Conservation (phyloP, 2,113 vertebrate genomes). For the Murina feae region DNA sequence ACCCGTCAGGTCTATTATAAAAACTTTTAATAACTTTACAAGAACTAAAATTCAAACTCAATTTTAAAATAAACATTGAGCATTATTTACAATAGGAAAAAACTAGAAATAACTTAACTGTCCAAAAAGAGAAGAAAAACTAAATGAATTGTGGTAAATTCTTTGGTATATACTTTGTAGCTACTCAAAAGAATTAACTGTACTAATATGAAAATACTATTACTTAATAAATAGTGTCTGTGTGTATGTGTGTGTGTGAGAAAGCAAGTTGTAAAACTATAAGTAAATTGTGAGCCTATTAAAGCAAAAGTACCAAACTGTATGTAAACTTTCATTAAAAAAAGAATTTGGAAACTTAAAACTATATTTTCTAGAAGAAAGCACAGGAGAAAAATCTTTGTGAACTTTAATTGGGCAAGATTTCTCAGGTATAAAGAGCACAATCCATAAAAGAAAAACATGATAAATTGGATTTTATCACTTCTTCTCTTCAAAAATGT, state of each 20-base stretch:
- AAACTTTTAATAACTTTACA: background rate
- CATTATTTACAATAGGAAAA: background rate
- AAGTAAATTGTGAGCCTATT: background rate
- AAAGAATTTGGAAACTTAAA: background rate
- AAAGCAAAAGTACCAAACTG: background rate
- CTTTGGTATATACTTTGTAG: background rate
- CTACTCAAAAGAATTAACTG: conserved; percentile 15
- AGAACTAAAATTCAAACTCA: background rate
- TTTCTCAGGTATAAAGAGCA: background rate
- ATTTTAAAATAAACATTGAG: conserved; percentile 31
- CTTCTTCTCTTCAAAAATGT: background rate
- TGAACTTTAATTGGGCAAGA: background rate
- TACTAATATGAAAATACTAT: background rate
- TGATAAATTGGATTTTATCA: background rate
- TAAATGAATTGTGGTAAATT: background rate
- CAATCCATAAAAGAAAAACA: background rate
- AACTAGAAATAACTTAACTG: background rate
- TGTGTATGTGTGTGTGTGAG: too few relatives aligned
- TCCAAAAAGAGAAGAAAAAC: background rate
- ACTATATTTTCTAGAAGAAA: background rate
- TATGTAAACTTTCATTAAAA: background rate
- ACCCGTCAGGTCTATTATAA: too few relatives aligned
- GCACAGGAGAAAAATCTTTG: background rate
- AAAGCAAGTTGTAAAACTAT: background rate
- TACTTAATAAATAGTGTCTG: background rate